Evolutionary conservation across 2,113 vertebrate genomes (phyloP).

Genomic region (Rhombomys opimus): DNA sequence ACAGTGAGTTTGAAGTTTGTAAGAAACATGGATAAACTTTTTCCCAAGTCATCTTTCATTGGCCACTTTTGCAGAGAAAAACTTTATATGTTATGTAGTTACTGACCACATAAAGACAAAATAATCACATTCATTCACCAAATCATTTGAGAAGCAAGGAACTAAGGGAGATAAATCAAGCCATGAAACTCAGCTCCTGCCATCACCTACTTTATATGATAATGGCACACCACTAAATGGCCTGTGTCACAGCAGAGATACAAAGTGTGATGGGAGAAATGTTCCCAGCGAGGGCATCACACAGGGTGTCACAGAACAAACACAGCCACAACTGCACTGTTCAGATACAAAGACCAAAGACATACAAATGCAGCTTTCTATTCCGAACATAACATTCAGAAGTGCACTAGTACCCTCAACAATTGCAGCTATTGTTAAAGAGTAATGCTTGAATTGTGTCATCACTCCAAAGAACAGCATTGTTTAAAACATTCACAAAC

Average conservation of each 20-base stretch:
- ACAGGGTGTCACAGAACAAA: constrained; percentile 5
- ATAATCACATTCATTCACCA: not conserved
- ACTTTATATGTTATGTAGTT: too few species aligned
- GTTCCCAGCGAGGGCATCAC: constrained; percentile 49
- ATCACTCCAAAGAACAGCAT: constrained; percentile 42
- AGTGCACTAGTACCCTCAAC: constrained; percentile 46
- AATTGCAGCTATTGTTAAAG: constrained; percentile 68
- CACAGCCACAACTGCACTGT: constrained; percentile 48
- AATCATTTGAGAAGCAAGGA: constrained; percentile 31
- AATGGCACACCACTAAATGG: not conserved
- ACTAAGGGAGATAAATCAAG: not conserved
- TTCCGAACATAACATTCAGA: constrained; percentile 46
- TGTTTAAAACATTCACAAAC: constrained; percentile 69
- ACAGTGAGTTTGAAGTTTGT: constrained; percentile 11
- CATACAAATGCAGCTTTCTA: constrained; percentile 63
- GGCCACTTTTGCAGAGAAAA: not conserved
- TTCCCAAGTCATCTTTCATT: not conserved
- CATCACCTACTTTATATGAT: constrained; percentile 20
- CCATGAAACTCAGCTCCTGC: constrained; percentile 8
- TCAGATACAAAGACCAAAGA: constrained; percentile 63
- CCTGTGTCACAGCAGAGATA: not conserved
- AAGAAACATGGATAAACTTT: not conserved
- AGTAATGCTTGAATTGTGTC: constrained; percentile 58
- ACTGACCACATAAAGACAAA: constrained; percentile 21
- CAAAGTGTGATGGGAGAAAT: constrained; percentile 1